A percentile compares a stretch with the other conserved stretches of the same genome.
phyloP scores from a whole-genome alignment of 2,113 vertebrate species.

The Chiloscyllium plagiosum region DNA sequence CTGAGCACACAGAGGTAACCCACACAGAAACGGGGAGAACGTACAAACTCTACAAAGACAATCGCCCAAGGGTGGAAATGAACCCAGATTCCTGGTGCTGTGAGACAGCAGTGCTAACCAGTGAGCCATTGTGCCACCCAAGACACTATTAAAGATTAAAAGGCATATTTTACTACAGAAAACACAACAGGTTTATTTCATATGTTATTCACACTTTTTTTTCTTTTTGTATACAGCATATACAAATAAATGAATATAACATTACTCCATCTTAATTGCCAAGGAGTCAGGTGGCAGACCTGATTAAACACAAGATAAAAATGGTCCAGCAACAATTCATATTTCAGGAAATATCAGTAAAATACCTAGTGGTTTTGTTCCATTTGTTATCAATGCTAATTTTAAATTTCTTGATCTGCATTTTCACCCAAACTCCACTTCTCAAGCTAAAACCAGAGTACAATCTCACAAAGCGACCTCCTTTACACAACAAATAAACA shows the following conservation, averaged over 20 bases:
- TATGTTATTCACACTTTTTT: constrained; percentile 67
- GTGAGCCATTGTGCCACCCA: too few species aligned
- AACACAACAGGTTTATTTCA: constrained; percentile 66
- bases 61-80: too few species aligned
- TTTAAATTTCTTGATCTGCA: not conserved
- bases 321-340: constrained; percentile 58
- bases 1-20: too few species aligned
- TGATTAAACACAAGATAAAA: constrained; percentile 49
- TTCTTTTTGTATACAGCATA: constrained; percentile 66
- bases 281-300: constrained; percentile 54
- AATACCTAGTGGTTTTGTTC: constrained; percentile 50
- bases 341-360: constrained; percentile 49
- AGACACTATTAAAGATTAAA: not conserved
- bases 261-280: constrained; percentile 61
- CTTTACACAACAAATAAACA: constrained; percentile 36
- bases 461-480: constrained; percentile 3
- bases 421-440: constrained; percentile 20
- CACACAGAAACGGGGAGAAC: too few species aligned
- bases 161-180: constrained; percentile 52
- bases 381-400: constrained; percentile 13
- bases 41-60: too few species aligned
- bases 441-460: constrained; percentile 15
- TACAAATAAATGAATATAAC: constrained; percentile 66
- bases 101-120: too few species aligned
- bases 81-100: too few species aligned